Evolutionary conservation across 2,113 vertebrate genomes (phyloP), one percentile per base, ranked within the genome.

Genomic region (Mola mola): DNA sequence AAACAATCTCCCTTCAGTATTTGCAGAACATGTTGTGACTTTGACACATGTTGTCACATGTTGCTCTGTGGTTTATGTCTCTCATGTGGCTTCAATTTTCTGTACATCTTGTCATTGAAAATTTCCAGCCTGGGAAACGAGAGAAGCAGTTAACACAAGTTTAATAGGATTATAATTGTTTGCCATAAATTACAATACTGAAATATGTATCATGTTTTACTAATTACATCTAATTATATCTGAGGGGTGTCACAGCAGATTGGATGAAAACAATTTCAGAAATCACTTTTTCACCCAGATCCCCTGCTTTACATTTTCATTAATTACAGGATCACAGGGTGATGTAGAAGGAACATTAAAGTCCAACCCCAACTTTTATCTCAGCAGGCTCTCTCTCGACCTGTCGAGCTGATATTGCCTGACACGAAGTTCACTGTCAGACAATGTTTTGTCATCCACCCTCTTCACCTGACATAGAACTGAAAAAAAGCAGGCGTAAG

Each of bases 11-110:
- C 21, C 24, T 37, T 20, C 51, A 19, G 33, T 13, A 34, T 72
- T 60, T 46, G 53, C 62, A 43, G 62, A 67, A 57, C 48, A 31
- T 60, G 62, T 78, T 41, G 66, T 42, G 48, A 42, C 36, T 68
- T 55, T 31, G 46, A 34, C 66, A 75, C 17, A 44, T 82, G 80
- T 69, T 64, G 31, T 48, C 41, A 53, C 17, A 52, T 40, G 4
- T 24, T 9, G 36, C 33, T 46, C 12, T 51, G 4, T 22, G 42
- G 22, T 59, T 26, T 16, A 25, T 44, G 44, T 33, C 26, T 41
- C 43, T 37, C 42, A 38, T 33, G 19, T 13, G 33, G 34, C 25
- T 9, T 1, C 3, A 16, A 51, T 33, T 16, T 46, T 33, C 33
- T 21, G 4, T 13, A 0, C 13, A 7, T 20, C 2, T 16, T 20